phyloP scores from a whole-genome alignment of 2,888 invertebrate species.

The Ommatoiulus sabulosus region DNA sequence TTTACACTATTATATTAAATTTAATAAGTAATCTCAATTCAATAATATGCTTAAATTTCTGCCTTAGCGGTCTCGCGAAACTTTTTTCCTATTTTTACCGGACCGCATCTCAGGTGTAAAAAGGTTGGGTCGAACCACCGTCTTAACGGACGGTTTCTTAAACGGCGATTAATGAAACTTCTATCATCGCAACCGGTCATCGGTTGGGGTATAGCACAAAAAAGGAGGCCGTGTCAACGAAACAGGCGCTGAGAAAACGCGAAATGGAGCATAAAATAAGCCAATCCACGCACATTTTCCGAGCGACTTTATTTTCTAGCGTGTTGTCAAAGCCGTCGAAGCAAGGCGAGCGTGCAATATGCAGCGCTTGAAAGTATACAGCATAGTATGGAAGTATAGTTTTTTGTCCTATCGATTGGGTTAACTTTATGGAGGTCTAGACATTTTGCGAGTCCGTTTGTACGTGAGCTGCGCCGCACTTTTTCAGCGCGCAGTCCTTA shows the following conservation, averaged over 20 bases:
- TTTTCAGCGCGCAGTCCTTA: neutral
- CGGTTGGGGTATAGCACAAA: neutral
- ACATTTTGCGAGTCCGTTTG: neutral
- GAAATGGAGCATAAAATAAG: slow-evolving; percentile 7
- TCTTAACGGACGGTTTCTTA: neutral
- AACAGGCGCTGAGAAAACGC: neutral
- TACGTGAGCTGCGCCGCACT: neutral
- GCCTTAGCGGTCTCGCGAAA: no score
- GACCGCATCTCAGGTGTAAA: no score
- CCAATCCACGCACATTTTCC: neutral
- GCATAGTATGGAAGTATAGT: neutral
- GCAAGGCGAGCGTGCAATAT: neutral
- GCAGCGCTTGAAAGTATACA: neutral
- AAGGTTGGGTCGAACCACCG: no score
- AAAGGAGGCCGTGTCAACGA: neutral
- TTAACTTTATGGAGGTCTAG: slow-evolving; percentile 1
- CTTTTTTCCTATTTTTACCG: no score
- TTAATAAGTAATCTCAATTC: no score
- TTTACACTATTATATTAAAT: no score
- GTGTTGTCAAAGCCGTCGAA: neutral
- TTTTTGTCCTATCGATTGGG: neutral
- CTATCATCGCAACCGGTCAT: neutral
- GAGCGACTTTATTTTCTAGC: neutral
- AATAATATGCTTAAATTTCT: no score
- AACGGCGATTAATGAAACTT: neutral